Conservation (phyloP, 1,140 invertebrate species). For the Caenorhabditis latens region DNA sequence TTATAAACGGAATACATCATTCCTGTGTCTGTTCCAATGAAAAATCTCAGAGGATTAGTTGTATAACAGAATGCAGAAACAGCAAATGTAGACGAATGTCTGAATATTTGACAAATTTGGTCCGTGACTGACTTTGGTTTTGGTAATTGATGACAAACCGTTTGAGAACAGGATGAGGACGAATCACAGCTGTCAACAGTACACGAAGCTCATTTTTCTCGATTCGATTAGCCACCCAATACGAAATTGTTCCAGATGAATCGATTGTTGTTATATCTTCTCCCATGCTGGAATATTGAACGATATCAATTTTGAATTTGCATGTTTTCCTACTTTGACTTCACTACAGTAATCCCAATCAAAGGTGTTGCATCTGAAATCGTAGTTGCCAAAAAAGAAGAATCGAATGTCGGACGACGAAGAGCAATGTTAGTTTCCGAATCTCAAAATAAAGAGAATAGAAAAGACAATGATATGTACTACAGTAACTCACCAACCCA, state of each 20-base stretch:
- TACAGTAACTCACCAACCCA: slow-evolving; percentile 9
- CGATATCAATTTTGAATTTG: neutral
- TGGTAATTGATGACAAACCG: neutral
- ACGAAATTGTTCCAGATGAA: slow-evolving; percentile 39
- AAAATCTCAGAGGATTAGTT: slow-evolving; percentile 18
- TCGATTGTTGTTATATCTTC: slow-evolving; percentile 38
- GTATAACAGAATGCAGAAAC: slow-evolving; percentile 27
- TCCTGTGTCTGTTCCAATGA: slow-evolving; percentile 40
- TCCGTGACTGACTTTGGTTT: neutral
- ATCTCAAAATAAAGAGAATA: neutral
- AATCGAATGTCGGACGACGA: slow-evolving; percentile 21
- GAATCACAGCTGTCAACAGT: slow-evolving; percentile 9
- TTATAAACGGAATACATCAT: slow-evolving; percentile 44
- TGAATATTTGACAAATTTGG: neutral
- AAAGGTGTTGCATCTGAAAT: slow-evolving; percentile 4
- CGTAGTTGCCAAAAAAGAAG: slow-evolving; percentile 22
- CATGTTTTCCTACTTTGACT: neutral
- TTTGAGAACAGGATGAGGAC: slow-evolving; percentile 10
- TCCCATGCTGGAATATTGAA: neutral
- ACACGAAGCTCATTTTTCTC: slow-evolving; percentile 27
- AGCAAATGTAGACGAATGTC: slow-evolving; percentile 15
- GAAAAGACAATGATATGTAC: neutral
- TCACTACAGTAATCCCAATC: neutral
- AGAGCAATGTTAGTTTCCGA: slow-evolving; percentile 27
- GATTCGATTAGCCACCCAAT: slow-evolving; percentile 5